Evolutionary conservation across 2,888 invertebrate genomes (phyloP).

Genomic region (Temnothorax ravouxi): DNA sequence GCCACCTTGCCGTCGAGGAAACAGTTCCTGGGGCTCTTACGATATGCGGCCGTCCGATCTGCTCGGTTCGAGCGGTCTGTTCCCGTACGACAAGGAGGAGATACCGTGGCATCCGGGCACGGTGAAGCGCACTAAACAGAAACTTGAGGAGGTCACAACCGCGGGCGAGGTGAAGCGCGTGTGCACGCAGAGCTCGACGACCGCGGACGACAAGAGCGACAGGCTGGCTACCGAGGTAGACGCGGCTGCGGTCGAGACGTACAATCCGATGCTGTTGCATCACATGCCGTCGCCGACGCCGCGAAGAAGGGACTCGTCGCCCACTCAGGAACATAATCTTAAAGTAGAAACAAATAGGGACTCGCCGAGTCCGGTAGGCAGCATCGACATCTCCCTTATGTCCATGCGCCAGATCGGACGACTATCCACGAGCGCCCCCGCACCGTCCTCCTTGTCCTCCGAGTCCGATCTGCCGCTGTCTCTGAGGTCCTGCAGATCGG

Average conservation of each 20-base stretch:
- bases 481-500: constrained; percentile 83
- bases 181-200: constrained; percentile 81
- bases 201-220: constrained; percentile 77
- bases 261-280: constrained; percentile 83
- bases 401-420: constrained; percentile 82
- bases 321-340: constrained; percentile 64
- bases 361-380: constrained; percentile 72
- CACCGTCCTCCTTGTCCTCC: constrained; percentile 84
- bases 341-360: constrained; percentile 69
- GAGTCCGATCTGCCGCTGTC: constrained; percentile 82
- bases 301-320: constrained; percentile 78
- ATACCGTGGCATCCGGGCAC: constrained; percentile 91
- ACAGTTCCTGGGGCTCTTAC: constrained; percentile 92
- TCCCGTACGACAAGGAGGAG: constrained; percentile 88
- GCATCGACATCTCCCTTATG: constrained; percentile 77
- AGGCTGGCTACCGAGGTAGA: constrained; percentile 80
- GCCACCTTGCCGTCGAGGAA: constrained; percentile 90
- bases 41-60: constrained; percentile 88
- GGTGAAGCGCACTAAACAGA: constrained; percentile 91
- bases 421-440: constrained; percentile 84
- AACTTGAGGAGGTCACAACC: constrained; percentile 89
- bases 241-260: constrained; percentile 80
- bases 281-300: constrained; percentile 83
- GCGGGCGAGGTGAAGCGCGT: constrained; percentile 84
- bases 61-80: constrained; percentile 86